Percentiles rank a stretch among this genome's conserved stretches.
Evolutionary conservation across 2,888 invertebrate species (phyloP).

Genomic region (Abscondita cerata): DNA sequence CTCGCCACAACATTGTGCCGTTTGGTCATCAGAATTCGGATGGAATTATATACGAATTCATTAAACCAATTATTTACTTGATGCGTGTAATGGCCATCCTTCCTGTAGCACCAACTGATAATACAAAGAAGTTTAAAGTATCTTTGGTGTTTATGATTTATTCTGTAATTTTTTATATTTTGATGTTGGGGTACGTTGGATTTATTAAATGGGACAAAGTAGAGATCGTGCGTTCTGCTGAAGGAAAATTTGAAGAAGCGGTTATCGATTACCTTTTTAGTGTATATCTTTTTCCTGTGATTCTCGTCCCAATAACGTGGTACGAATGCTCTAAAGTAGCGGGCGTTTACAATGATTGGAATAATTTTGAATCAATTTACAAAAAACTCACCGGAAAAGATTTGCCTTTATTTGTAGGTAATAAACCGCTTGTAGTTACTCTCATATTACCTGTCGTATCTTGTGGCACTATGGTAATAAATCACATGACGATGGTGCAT

Average conservation of each 20-base stretch:
- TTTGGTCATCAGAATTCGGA: constrained; percentile 22
- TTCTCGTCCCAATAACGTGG: constrained; percentile 70
- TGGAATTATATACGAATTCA: constrained; percentile 57
- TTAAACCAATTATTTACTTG: constrained; percentile 60
- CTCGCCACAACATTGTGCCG: constrained; percentile 11
- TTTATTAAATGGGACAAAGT: constrained; percentile 70
- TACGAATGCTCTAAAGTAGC: constrained; percentile 72
- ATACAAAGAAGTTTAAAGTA: constrained; percentile 59
- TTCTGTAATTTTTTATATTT: constrained; percentile 54
- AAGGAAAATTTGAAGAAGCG: constrained; percentile 74
- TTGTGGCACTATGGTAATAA: constrained; percentile 69
- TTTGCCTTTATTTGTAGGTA: constrained; percentile 65
- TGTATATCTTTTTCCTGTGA: constrained; percentile 73
- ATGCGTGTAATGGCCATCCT: constrained; percentile 67
- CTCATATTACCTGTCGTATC: constrained; percentile 68
- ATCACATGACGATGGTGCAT: constrained; percentile 74
- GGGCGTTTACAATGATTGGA: constrained; percentile 68
- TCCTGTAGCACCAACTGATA: constrained; percentile 63
- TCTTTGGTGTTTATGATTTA: constrained; percentile 67
- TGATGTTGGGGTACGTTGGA: constrained; percentile 63
- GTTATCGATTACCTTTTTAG: constrained; percentile 78
- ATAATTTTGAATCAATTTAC: constrained; percentile 72
- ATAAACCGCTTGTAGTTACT: constrained; percentile 65
- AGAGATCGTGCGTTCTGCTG: constrained; percentile 62
- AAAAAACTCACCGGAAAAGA: constrained; percentile 66